A percentile compares a stretch with the other conserved stretches of the same genome.
Evolutionary conservation across 2,888 invertebrate genomes (phyloP).

Genomic region (Venusia cambrica): DNA sequence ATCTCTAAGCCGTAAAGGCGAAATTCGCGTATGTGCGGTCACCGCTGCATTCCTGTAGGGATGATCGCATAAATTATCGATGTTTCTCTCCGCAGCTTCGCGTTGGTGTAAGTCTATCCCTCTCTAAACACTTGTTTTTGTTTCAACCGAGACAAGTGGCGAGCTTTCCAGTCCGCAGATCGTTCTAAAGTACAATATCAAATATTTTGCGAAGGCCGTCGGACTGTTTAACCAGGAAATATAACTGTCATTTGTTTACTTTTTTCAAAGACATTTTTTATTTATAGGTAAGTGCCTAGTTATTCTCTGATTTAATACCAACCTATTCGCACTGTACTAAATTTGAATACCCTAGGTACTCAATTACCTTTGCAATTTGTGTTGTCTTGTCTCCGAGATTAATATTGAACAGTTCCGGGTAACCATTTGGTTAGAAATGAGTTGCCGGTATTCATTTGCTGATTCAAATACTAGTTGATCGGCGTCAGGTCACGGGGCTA

Average conservation of each 20-base stretch:
- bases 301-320: too few species aligned
- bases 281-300: too few species aligned
- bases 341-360: too few species aligned
- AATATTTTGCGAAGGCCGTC: slow-evolving; percentile 37
- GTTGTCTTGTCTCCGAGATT: slow-evolving; percentile 23
- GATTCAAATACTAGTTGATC: slow-evolving; percentile 76
- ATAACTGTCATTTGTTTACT: too few species aligned
- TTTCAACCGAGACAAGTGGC: slow-evolving; percentile 62
- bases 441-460: slow-evolving; percentile 58
- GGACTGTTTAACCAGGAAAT: too few species aligned
- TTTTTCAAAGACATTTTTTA: too few species aligned
- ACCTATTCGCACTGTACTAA: too few species aligned
- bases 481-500: slow-evolving; percentile 76
- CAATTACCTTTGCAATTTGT: slow-evolving; percentile 12
- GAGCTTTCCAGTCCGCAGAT: slow-evolving; percentile 51
- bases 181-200: slow-evolving; percentile 22
- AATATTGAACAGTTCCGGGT: slow-evolving; percentile 46
- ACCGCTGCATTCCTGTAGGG: slow-evolving; percentile 72
- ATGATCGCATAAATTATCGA: slow-evolving; percentile 80
- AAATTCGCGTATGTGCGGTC: slow-evolving; percentile 26
- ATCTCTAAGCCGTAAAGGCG: slow-evolving; percentile 19
- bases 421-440: slow-evolving; percentile 60
- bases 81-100: slow-evolving; percentile 63
- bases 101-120: slow-evolving; percentile 58
- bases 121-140: slow-evolving; percentile 73